phyloP scores from a whole-genome alignment of 2,888 invertebrate genomes.

The Leptinotarsa juncta region DNA sequence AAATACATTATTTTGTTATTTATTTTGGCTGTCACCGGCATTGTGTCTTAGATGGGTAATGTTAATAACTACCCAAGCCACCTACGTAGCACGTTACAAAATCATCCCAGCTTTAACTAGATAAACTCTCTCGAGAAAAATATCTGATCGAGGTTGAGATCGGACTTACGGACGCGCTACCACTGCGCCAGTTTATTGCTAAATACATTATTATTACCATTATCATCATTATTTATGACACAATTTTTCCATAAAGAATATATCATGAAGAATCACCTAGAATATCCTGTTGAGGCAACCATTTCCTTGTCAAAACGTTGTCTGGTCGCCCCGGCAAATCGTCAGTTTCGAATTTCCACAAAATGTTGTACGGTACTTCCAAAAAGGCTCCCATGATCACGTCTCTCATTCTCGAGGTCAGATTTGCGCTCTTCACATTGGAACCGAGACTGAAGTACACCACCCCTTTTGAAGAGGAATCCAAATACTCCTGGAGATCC shows the following conservation, averaged over 20 bases:
- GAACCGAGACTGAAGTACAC: constrained; percentile 65
- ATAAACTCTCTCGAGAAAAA: no score
- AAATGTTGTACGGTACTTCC: constrained; percentile 61
- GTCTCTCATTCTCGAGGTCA: constrained; percentile 56
- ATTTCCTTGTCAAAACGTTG: constrained; percentile 63
- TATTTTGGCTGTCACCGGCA: no score
- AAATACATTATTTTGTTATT: no score
- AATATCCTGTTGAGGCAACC: constrained; percentile 67
- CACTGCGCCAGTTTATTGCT: no score
- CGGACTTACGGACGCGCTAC: no score
- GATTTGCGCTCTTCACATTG: constrained; percentile 59
- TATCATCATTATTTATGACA: background rate
- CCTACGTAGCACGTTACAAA: no score
- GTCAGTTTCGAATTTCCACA: constrained; percentile 66
- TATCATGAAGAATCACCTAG: constrained; percentile 56
- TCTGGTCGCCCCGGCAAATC: constrained; percentile 54
- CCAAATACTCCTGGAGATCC: constrained; percentile 60
- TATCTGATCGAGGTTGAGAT: no score
- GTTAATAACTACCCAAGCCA: no score
- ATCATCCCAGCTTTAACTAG: no score
- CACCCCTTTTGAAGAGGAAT: constrained; percentile 59
- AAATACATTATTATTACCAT: no score
- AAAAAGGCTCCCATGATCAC: constrained; percentile 60
- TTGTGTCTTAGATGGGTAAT: no score
- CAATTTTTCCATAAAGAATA: background rate